A percentile compares a stretch with the other conserved stretches of the same genome.
phyloP scores from a whole-genome alignment of 2,797 vertebrate species.

The Sebastes cheni region DNA sequence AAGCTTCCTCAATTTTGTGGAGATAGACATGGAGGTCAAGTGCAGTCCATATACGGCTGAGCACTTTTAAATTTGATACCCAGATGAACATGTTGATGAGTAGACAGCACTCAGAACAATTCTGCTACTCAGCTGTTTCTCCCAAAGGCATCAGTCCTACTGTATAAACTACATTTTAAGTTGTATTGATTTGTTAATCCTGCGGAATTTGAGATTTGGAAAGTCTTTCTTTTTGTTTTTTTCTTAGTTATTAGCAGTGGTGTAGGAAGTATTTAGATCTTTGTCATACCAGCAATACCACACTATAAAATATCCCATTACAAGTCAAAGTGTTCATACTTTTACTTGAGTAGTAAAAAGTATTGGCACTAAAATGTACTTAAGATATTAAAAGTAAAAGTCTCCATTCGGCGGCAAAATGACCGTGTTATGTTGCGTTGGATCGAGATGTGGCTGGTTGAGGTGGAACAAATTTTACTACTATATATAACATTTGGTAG shows the following conservation, averaged over 20 bases:
- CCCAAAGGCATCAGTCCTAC: neutral
- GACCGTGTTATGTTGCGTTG: neutral
- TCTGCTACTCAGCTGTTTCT: neutral
- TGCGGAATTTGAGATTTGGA: neutral
- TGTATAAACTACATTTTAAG: neutral
- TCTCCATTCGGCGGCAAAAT: neutral
- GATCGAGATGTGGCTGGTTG: neutral
- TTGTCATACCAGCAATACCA: neutral
- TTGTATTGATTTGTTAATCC: neutral
- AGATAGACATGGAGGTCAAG: conserved; percentile 31
- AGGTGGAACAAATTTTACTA: neutral
- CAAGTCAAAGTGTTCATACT: neutral
- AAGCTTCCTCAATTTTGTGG: conserved; percentile 25
- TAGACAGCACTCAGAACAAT: neutral
- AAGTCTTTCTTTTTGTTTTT: neutral
- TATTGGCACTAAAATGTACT: neutral
- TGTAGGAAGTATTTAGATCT: neutral
- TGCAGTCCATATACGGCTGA: neutral
- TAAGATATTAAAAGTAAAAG: neutral
- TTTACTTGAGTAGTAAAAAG: neutral
- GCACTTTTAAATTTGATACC: conserved; percentile 13
- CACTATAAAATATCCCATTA: neutral
- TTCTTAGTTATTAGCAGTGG: neutral
- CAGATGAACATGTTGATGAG: conserved; percentile 12
- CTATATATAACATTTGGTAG: neutral